A percentile compares a stretch with the other conserved stretches of the same genome.
Evolutionary conservation across 2,888 invertebrate genomes (phyloP).

Genomic region (Ischnura elegans): DNA sequence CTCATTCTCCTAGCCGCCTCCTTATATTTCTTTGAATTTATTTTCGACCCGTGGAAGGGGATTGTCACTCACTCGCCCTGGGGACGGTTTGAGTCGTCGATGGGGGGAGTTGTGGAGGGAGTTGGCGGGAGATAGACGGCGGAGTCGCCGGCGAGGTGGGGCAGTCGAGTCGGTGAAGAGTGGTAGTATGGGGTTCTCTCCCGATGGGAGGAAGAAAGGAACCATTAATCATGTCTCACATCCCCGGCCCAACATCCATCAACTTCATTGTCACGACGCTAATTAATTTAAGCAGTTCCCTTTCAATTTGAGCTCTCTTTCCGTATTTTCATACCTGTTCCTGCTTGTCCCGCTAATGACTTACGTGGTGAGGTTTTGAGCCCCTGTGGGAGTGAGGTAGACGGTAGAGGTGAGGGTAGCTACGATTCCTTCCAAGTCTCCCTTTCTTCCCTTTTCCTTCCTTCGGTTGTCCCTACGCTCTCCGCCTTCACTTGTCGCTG

Average conservation of each 20-base stretch:
- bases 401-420: not conserved
- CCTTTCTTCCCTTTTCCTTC: not conserved
- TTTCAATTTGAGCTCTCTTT: constrained; percentile 67
- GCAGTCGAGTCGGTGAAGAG: not conserved
- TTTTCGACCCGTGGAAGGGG: not conserved
- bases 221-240: constrained; percentile 64
- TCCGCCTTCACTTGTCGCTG: not conserved
- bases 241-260: constrained; percentile 63
- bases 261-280: constrained; percentile 66
- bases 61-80: not conserved
- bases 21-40: constrained; percentile 31
- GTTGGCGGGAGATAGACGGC: not conserved
- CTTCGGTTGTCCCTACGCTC: not conserved
- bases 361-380: constrained; percentile 58
- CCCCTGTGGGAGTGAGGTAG: not conserved
- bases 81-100: not conserved
- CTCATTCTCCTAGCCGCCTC: not conserved
- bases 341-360: constrained; percentile 64
- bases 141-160: not conserved
- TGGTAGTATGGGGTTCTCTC: not conserved
- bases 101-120: not conserved
- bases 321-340: constrained; percentile 67
- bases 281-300: constrained; percentile 67
- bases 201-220: constrained; percentile 56
- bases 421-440: not conserved